A percentile compares a stretch with the other conserved stretches of the same genome.
Evolutionary conservation across 2,888 invertebrate genomes (phyloP).

Genomic region (Stenoptilia bipunctidactyla): DNA sequence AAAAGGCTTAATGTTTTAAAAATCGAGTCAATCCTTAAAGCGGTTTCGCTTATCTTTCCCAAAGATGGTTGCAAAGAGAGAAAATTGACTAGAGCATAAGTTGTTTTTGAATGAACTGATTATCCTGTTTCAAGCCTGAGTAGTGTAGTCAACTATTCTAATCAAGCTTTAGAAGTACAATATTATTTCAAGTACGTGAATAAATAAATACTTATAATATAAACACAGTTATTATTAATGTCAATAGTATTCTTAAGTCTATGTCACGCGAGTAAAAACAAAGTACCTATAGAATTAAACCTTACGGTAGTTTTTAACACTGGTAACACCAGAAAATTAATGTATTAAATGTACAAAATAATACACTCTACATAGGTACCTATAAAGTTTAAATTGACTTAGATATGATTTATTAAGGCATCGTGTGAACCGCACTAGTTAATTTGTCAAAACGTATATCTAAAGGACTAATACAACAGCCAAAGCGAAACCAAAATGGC

Average conservation of each 20-base stretch:
- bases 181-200: background rate
- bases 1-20: too few species aligned
- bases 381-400: conserved; percentile 60
- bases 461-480: conserved; percentile 64
- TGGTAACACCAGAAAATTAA: conserved; percentile 26
- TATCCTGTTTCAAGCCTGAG: background rate
- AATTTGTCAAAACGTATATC: conserved; percentile 45
- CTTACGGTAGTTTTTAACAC: conserved; percentile 22
- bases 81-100: too few species aligned
- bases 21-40: too few species aligned
- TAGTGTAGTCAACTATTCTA: too few species aligned
- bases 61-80: too few species aligned
- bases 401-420: conserved; percentile 70
- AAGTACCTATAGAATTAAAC: conserved; percentile 43
- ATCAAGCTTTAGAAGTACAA: too few species aligned
- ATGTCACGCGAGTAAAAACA: conserved; percentile 52
- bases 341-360: conserved; percentile 13
- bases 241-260: conserved; percentile 54
- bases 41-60: too few species aligned
- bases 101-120: too few species aligned
- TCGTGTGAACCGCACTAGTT: conserved; percentile 68
- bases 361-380: conserved; percentile 37
- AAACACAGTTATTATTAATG: conserved; percentile 51
- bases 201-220: conserved; percentile 62
- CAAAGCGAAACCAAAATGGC: conserved; percentile 60